These are phyloP conservation scores for Loris lydekkerianus DNA, from an alignment of 2,797 vertebrate species.

Conservation along the genomic window DNA sequence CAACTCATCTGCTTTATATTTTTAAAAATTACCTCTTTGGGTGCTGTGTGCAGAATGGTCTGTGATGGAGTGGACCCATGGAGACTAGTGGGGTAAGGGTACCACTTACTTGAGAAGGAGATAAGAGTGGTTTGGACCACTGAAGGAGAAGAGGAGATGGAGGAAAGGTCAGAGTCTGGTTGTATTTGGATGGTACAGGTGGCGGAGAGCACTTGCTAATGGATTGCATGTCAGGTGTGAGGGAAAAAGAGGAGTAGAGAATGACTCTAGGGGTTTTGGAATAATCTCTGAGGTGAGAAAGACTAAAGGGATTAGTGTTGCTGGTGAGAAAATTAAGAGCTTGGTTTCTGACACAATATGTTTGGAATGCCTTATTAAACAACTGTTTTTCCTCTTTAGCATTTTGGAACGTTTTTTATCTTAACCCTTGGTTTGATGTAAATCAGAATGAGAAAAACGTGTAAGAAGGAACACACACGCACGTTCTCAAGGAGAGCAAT, in stretches of 20 bases:
- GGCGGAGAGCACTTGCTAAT: not conserved
- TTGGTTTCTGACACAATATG: not conserved
- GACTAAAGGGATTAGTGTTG: not conserved
- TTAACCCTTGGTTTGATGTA: not conserved
- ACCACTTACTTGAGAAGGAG: not conserved
- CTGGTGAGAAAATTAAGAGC: not conserved
- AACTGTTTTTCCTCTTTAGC: not conserved
- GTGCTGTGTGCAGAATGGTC: not conserved
- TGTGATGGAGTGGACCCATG: not conserved
- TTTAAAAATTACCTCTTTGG: not conserved
- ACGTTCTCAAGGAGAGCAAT: not conserved
- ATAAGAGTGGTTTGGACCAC: not conserved
- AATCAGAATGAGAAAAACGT: not conserved
- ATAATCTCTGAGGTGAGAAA: not conserved
- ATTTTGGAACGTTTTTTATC: not conserved
- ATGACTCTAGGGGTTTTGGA: not conserved
- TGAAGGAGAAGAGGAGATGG: not conserved
- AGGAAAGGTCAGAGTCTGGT: not conserved
- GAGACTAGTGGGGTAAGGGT: not conserved
- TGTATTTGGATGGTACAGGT: not conserved
- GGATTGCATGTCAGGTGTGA: not conserved
- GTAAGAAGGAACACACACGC: not conserved
- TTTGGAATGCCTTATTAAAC: not conserved
- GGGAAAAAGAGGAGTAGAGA: not conserved
- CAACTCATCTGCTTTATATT: not conserved